Conservation (phyloP, 2,888 invertebrate species). For the Liopterus haemorrhoidalis region DNA sequence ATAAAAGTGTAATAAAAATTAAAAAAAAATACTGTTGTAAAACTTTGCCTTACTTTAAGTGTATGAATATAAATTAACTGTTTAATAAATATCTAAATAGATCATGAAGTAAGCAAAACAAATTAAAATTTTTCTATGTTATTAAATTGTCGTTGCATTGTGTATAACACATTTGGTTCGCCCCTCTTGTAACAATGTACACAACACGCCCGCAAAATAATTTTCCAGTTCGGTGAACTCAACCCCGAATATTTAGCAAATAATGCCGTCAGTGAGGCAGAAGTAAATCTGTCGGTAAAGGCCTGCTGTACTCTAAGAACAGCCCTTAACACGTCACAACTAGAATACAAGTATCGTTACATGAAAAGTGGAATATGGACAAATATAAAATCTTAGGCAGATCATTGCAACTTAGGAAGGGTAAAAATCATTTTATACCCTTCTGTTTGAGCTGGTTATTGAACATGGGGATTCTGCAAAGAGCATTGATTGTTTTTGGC, state of each 20-base stretch:
- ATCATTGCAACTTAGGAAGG: neutral
- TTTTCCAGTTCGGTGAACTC: conserved; percentile 41
- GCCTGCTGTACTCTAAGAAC: neutral
- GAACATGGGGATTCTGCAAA: too few relatives aligned
- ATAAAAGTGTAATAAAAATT: too few relatives aligned
- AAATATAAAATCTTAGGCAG: neutral
- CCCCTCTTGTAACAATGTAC: conserved; percentile 39
- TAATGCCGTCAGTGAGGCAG: conserved; percentile 43
- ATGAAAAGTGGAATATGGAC: too few relatives aligned
- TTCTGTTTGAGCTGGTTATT: too few relatives aligned
- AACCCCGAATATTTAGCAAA: conserved; percentile 42
- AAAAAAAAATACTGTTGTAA: too few relatives aligned
- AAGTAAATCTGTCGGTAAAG: conserved; percentile 37
- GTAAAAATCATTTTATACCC: neutral
- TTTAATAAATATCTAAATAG: too few relatives aligned
- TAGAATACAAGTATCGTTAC: neutral
- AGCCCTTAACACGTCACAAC: neutral
- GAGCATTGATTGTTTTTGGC: too few relatives aligned
- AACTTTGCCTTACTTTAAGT: too few relatives aligned
- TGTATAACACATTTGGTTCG: conserved; percentile 12
- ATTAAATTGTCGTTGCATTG: too few relatives aligned
- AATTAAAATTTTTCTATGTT: too few relatives aligned
- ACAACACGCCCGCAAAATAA: conserved; percentile 45
- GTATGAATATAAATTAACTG: too few relatives aligned
- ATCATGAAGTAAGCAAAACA: too few relatives aligned